Conservation (phyloP, 2,113 vertebrate species). For the Pelodiscus sinensis region DNA sequence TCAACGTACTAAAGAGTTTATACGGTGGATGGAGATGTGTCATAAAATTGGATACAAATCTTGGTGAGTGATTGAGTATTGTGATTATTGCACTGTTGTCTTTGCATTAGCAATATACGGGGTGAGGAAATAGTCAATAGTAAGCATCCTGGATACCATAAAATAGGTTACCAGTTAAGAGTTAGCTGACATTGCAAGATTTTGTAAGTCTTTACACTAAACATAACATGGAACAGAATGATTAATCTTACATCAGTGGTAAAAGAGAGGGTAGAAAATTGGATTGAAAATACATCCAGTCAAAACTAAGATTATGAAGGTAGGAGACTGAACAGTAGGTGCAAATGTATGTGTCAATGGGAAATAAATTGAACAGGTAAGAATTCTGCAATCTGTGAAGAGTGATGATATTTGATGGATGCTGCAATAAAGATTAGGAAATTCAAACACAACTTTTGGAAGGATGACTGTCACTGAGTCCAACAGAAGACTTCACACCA, state of each 20-base stretch:
- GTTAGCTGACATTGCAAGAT: neutral
- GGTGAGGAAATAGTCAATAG: neutral
- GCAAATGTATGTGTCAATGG: neutral
- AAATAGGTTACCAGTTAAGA: neutral
- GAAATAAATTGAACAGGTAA: neutral
- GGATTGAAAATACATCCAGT: neutral
- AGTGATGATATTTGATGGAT: neutral
- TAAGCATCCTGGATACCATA: neutral
- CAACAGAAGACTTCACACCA: neutral
- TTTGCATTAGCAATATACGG: neutral
- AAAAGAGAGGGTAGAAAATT: neutral
- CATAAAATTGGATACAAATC: neutral
- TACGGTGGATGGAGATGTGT: neutral
- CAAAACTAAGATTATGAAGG: neutral
- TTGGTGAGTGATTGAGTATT: neutral
- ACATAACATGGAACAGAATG: neutral
- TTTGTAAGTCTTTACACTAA: neutral
- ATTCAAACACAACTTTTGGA: neutral
- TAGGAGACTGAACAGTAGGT: neutral
- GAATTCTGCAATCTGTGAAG: neutral
- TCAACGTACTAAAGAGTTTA: neutral
- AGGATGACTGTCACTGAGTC: neutral
- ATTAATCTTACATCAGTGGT: neutral
- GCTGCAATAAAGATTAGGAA: neutral
- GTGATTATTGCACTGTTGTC: neutral